Evolutionary conservation across 2,797 vertebrate species (phyloP).

Genomic region (Tympanoctomys barrerae): DNA sequence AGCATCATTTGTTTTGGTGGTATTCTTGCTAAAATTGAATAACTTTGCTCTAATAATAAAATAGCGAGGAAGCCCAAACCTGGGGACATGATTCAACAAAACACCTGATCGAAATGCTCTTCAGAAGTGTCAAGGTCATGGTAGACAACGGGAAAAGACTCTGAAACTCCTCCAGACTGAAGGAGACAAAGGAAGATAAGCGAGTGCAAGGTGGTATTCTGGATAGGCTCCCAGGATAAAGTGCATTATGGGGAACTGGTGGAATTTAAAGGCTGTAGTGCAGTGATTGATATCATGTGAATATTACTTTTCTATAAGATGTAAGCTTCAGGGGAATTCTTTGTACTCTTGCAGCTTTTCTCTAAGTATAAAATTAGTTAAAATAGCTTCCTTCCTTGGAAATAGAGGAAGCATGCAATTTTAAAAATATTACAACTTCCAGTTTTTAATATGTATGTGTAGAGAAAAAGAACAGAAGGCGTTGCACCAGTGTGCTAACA

Average conservation of each 20-base stretch:
- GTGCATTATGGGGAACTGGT: not conserved
- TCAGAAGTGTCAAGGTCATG: not conserved
- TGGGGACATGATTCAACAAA: not conserved
- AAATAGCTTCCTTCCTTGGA: not conserved
- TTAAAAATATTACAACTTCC: not conserved
- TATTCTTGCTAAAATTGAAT: conserved; percentile 1
- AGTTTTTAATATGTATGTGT: not conserved
- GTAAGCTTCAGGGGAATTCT: not conserved
- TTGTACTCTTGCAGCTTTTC: not conserved
- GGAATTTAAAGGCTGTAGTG: not conserved
- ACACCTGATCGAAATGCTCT: not conserved
- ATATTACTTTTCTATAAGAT: not conserved
- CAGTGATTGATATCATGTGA: not conserved
- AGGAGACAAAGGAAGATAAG: not conserved
- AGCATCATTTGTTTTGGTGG: not conserved
- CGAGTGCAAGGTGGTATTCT: not conserved
- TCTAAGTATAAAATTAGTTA: not conserved
- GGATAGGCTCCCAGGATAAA: not conserved
- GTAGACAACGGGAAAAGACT: not conserved
- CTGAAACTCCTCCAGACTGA: not conserved
- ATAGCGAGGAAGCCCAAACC: not conserved
- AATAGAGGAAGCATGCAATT: not conserved
- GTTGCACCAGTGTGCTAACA: not conserved
- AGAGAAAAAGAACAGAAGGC: not conserved
- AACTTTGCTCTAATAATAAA: not conserved